phyloP scores from a whole-genome alignment of 1,140 invertebrate species.

The Melanaphis sacchari region DNA sequence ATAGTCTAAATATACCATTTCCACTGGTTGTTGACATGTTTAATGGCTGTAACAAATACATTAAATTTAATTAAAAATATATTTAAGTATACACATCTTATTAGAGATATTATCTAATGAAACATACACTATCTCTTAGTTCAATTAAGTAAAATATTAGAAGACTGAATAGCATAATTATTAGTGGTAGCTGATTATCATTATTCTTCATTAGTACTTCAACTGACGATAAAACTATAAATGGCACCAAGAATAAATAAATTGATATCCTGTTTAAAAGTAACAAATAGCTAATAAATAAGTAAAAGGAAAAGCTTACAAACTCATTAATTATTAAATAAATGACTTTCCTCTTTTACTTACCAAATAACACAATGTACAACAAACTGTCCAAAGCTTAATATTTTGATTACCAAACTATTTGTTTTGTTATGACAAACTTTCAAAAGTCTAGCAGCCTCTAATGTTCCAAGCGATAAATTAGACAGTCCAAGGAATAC shows the following conservation, averaged over 20 bases:
- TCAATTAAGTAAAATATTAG: conserved; percentile 51
- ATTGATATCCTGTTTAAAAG: conserved; percentile 43
- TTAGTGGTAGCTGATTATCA: conserved; percentile 22
- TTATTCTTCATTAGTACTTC: conserved; percentile 29
- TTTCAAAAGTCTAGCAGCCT: conserved; percentile 47
- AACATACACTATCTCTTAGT: conserved; percentile 47
- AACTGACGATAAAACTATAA: conserved; percentile 13
- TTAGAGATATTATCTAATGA: background rate
- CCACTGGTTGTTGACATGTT: conserved; percentile 44
- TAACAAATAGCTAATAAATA: background rate
- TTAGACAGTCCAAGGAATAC: conserved; percentile 51
- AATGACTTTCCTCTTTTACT: background rate
- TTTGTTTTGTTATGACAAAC: conserved; percentile 44
- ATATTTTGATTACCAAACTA: conserved; percentile 25
- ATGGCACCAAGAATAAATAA: conserved; percentile 46
- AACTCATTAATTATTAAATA: background rate
- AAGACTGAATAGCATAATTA: conserved; percentile 44
- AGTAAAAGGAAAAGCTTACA: background rate
- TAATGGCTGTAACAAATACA: conserved; percentile 32
- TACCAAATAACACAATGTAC: conserved; percentile 49
- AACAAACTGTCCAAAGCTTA: conserved; percentile 44
- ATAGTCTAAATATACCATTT: conserved; percentile 49
- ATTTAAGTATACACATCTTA: background rate
- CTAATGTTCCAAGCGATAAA: conserved; percentile 47
- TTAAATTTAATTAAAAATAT: conserved; percentile 24